Evolutionary conservation across 92 coral and sea anemone species (phyloP).

Genomic region (Epizoanthus stellaris): DNA sequence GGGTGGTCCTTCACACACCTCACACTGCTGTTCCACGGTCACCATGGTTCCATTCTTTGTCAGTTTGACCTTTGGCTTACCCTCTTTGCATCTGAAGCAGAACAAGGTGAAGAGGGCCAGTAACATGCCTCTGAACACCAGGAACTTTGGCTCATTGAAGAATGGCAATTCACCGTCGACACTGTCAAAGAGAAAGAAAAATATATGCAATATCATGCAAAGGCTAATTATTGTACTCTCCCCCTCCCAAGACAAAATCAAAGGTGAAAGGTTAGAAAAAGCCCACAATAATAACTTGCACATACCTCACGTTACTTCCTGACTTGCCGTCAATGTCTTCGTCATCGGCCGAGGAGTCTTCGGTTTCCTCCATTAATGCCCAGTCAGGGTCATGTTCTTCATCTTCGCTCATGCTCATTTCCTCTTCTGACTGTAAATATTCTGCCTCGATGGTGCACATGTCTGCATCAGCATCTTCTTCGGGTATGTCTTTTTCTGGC

Average conservation of each 20-base stretch:
- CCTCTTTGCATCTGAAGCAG: constrained; percentile 50
- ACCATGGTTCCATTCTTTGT: constrained; percentile 60
- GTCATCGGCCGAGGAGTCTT: neutral
- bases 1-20: constrained; percentile 33
- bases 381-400: neutral
- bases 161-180: neutral
- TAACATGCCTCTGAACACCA: constrained; percentile 34
- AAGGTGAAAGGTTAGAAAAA: neutral
- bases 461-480: too few species aligned
- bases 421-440: too few species aligned
- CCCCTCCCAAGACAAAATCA: neutral
- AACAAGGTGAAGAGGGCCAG: constrained; percentile 38
- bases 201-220: too few species aligned
- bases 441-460: too few species aligned
- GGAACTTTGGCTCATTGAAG: constrained; percentile 21
- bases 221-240: neutral
- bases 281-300: neutral
- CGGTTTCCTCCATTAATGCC: neutral
- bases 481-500: too few species aligned
- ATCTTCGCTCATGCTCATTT: neutral
- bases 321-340: neutral
- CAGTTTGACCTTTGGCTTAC: constrained; percentile 44
- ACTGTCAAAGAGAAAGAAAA: neutral
- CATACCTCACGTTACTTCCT: neutral
- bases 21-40: constrained; percentile 53